Evolutionary conservation across 2,113 vertebrate genomes (phyloP).

Genomic region (Propithecus coquereli): DNA sequence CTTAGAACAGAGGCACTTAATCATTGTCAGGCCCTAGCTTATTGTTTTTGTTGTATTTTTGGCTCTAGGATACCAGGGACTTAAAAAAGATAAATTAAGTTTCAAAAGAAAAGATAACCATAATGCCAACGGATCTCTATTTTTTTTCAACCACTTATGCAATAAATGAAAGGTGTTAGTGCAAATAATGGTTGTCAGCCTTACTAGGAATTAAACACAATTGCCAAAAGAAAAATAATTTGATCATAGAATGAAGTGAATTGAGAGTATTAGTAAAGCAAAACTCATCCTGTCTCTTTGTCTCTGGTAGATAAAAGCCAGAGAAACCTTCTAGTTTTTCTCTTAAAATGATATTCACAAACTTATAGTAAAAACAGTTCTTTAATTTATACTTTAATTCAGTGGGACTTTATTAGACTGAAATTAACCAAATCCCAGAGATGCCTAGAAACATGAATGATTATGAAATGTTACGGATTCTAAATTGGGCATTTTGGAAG

Average conservation of each 20-base stretch:
- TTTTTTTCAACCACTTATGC: not conserved
- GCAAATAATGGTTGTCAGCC: not conserved
- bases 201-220: not conserved
- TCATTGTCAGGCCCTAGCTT: not conserved
- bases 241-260: not conserved
- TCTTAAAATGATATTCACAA: slow-evolving; percentile 2
- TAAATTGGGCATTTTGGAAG: slow-evolving; percentile 39
- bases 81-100: not conserved
- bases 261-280: not conserved
- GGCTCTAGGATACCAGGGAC: not conserved
- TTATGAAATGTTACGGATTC: slow-evolving; percentile 54
- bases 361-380: slow-evolving; percentile 21
- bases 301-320: slow-evolving; percentile 14
- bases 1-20: not conserved
- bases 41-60: not conserved
- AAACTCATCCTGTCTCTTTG: not conserved
- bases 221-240: not conserved
- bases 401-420: slow-evolving; percentile 8
- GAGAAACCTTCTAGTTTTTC: not conserved
- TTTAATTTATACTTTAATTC: slow-evolving; percentile 62
- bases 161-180: not conserved
- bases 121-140: not conserved
- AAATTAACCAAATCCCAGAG: slow-evolving; percentile 52
- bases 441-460: slow-evolving; percentile 19
- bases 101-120: slow-evolving; percentile 24